A percentile compares a stretch with the other conserved stretches of the same genome.
phyloP scores from a whole-genome alignment of 2,113 vertebrate species.

The Oceanodroma tethys region DNA sequence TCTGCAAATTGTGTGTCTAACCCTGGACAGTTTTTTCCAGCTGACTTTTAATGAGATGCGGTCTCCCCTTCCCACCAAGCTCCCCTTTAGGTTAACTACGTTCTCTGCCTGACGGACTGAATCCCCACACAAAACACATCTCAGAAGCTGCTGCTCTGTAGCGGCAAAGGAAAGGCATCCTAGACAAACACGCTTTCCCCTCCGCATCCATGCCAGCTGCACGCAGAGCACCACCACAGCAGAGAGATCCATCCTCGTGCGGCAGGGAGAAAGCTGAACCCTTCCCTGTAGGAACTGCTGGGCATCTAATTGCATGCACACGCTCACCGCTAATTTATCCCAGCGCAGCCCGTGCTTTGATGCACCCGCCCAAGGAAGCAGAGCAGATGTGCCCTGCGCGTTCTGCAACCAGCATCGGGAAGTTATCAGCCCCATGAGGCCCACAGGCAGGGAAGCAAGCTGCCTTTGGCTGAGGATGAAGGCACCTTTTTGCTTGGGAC shows the following conservation, averaged over 20 bases:
- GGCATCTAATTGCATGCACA: neutral
- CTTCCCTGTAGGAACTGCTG: neutral
- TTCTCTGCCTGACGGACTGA: neutral
- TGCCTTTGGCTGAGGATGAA: conserved; percentile 14
- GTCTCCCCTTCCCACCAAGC: neutral
- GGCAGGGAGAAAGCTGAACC: neutral
- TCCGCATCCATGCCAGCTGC: neutral
- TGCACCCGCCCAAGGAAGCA: fast-evolving
- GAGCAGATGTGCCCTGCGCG: neutral
- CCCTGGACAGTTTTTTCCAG: neutral
- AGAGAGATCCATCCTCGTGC: fast-evolving
- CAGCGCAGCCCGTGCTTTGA: neutral
- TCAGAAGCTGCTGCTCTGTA: neutral
- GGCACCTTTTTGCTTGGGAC: neutral
- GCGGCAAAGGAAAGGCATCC: neutral
- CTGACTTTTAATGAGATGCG: neutral
- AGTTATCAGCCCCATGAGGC: neutral
- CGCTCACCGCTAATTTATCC: neutral
- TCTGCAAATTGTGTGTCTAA: neutral
- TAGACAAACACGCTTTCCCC: neutral
- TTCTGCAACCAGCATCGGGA: neutral
- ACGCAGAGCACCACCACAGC: neutral
- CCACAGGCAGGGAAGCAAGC: neutral
- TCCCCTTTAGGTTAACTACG: neutral
- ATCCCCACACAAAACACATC: neutral